A percentile compares a stretch with the other conserved stretches of the same genome.
These are phyloP conservation scores for Volucella bombylans DNA, from an alignment of 2,888 invertebrate genomes.

Conservation along the genomic window DNA sequence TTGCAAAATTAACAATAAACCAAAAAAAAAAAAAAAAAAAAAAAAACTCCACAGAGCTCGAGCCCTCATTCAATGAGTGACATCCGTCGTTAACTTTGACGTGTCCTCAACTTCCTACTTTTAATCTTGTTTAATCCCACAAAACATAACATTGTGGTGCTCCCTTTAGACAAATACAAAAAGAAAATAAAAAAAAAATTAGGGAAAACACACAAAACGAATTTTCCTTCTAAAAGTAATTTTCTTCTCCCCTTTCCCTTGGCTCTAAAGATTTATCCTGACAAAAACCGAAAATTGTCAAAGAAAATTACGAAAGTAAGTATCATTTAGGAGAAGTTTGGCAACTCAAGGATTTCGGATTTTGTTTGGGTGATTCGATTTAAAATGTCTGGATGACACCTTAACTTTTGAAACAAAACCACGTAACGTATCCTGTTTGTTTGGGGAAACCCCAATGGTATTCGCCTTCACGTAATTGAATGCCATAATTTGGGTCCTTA, in stretches of 20 bases:
- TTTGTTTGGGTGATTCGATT: constrained; percentile 40
- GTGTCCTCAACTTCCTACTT: constrained; percentile 37
- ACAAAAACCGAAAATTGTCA: constrained; percentile 14
- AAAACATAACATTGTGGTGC: constrained; percentile 38
- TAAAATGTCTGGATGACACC: constrained; percentile 20
- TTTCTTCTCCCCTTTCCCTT: not conserved
- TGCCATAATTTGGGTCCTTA: constrained; percentile 47
- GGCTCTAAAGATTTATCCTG: not conserved
- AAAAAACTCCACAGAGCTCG: not conserved
- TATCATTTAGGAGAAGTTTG: not conserved
- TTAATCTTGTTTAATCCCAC: constrained; percentile 52
- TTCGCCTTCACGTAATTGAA: constrained; percentile 41
- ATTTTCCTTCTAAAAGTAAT: constrained; percentile 2
- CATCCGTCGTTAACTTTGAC: constrained; percentile 47
- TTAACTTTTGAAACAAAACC: constrained; percentile 33
- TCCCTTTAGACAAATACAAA: not conserved
- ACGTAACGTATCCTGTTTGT: not conserved
- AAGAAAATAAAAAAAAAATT: not conserved
- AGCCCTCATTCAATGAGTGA: constrained; percentile 15
- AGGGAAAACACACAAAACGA: not conserved
- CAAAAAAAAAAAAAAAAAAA: too few relatives aligned
- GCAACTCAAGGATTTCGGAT: not conserved
- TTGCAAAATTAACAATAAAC: not conserved
- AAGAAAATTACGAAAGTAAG: constrained; percentile 11
- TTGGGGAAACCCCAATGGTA: not conserved